Evolutionary conservation across 2,113 vertebrate genomes (phyloP).

Genomic region (Struthio camelus): DNA sequence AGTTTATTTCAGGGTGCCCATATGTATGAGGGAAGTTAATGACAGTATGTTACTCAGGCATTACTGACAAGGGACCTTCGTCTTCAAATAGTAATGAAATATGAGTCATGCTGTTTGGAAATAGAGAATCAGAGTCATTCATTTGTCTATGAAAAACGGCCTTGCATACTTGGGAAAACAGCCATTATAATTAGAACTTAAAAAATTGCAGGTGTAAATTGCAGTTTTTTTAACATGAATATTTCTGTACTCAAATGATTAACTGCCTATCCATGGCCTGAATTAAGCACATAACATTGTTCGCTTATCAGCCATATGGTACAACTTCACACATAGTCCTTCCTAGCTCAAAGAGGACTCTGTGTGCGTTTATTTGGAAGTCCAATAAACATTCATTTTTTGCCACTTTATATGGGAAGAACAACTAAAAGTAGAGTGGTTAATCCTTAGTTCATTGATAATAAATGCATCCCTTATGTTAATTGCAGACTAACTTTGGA

Average conservation of each 20-base stretch:
- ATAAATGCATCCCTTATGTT: background rate
- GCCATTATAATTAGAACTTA: background rate
- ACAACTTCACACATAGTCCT: background rate
- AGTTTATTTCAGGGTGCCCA: conserved; percentile 56
- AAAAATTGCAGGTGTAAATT: background rate
- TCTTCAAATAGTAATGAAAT: conserved; percentile 41
- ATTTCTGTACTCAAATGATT: background rate
- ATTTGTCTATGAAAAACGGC: background rate
- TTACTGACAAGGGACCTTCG: background rate
- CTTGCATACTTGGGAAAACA: background rate
- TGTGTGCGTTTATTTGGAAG: background rate
- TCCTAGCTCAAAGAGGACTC: background rate
- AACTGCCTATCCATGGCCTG: background rate
- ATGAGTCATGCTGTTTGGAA: conserved; percentile 35
- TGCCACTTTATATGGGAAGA: background rate
- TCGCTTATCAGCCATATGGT: background rate
- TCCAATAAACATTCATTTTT: rapidly evolving
- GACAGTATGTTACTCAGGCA: background rate
- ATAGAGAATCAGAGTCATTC: background rate
- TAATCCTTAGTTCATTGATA: background rate
- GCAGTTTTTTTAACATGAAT: background rate
- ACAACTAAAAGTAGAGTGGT: background rate
- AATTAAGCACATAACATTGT: background rate
- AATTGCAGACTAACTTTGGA: background rate
- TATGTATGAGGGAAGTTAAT: conserved; percentile 11